Evolutionary conservation across 2,888 invertebrate species (phyloP), one percentile per base, ranked within the genome.

Genomic region (Caenorhabditis drosophilae): DNA sequence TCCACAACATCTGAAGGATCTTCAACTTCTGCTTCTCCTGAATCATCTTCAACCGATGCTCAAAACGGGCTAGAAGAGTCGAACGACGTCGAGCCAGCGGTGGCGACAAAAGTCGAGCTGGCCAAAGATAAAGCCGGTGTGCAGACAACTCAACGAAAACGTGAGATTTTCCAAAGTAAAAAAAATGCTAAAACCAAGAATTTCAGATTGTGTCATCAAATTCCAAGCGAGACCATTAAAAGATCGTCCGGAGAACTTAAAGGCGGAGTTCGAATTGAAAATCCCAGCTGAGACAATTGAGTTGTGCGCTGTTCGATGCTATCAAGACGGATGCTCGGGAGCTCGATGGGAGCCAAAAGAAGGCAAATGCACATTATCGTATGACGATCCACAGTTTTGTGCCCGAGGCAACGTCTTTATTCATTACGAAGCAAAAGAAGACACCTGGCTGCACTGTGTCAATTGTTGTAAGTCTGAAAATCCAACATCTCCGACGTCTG

Each of bases 301-400:
- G 27, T 55, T 78, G 6, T 79, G 79, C 45, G 79, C 79, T 7
- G 76, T 74, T 6, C 59, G 77, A 57, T 79, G 79, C 47, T 79
- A 76, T 53, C 78, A 79, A 73, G 77, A 79, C 23, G 79, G 79
- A 1, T 79, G 79, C 48, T 75, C 78, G 1, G 77, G 77, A 1
- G 79, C 79, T 22, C 64, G 66, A 7, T 79, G 60, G 66, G 64
- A 75, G 26, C 73, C 79, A 11, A 42, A 63, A 3, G 67, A 61
- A 16, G 60, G 56, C 26, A 57, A 58, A 1, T 79, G 79, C 45
- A 71, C 68, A 20, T 64, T 79, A 6, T 77, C 76, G 18, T 79
- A 74, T 57, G 78, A 75, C n/a, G 77, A 78, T 38, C 66, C 67
- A n/a, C 73, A 70, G 41, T 69, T 61, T 42, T 78, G 78, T 50